Evolutionary conservation across 2,113 vertebrate species (phyloP).

Genomic region (Stegostoma tigrinum): DNA sequence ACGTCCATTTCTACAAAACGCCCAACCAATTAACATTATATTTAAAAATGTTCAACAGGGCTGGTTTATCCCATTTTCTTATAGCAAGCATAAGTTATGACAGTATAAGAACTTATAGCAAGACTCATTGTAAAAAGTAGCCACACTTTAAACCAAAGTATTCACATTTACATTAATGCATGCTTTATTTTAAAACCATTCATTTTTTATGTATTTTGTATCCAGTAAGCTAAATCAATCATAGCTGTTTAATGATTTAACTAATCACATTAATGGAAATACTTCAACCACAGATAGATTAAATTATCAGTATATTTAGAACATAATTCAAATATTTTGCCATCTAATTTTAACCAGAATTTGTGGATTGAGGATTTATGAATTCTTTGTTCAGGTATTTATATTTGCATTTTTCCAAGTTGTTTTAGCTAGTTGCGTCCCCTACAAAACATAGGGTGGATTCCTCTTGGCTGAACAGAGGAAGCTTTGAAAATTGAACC

Average conservation of each 20-base stretch:
- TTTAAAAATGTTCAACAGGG: neutral
- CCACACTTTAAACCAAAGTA: neutral
- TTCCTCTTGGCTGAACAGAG: too few species aligned
- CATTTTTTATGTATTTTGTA: neutral
- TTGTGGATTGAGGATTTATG: neutral
- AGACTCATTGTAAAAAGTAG: neutral
- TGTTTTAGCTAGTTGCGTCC: neutral
- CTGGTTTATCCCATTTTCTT: neutral
- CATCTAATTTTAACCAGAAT: neutral
- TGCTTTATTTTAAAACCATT: neutral
- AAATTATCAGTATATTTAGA: neutral
- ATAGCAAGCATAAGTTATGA: neutral
- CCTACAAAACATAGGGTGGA: neutral
- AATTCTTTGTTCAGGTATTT: neutral
- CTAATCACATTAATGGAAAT: neutral
- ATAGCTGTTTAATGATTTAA: neutral
- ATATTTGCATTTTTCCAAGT: neutral
- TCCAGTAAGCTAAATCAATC: neutral
- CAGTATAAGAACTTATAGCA: constrained; percentile 3
- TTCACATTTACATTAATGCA: neutral
- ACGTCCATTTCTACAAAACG: neutral
- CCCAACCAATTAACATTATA: neutral
- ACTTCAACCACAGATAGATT: too few species aligned
- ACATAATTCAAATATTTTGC: neutral
- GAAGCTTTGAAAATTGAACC: too few species aligned